These are phyloP conservation scores for Pararge aegeria DNA, from an alignment of 1,140 invertebrate species.

Conservation along the genomic window DNA sequence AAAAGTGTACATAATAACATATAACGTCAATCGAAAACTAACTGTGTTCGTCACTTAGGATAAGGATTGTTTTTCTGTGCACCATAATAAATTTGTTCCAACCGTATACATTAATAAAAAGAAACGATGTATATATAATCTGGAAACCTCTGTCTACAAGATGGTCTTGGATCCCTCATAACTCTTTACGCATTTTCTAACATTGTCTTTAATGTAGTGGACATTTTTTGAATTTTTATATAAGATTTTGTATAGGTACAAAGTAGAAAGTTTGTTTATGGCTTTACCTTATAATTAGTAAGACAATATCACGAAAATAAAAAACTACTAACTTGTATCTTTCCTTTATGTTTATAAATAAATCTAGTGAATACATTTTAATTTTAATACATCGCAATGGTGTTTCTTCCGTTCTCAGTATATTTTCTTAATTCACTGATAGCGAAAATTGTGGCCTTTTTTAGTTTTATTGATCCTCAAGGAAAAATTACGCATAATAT, in stretches of 20 bases:
- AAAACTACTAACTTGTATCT: not conserved
- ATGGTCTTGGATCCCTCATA: slow-evolving; percentile 31
- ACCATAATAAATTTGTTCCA: not conserved
- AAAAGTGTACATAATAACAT: not conserved
- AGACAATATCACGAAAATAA: not conserved
- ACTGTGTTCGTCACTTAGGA: slow-evolving; percentile 7
- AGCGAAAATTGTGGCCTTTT: no score
- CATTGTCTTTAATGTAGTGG: not conserved
- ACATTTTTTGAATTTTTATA: slow-evolving; percentile 10
- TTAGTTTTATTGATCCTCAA: no score
- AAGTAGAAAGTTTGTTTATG: slow-evolving; percentile 13
- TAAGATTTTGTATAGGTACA: not conserved
- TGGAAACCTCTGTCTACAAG: slow-evolving; percentile 37
- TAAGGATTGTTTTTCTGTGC: slow-evolving; percentile 26
- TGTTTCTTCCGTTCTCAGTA: no score
- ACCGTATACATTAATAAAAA: slow-evolving; percentile 46
- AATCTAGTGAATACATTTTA: no score
- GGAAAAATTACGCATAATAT: no score
- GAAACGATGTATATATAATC: slow-evolving; percentile 39
- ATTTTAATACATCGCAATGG: no score
- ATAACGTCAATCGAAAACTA: not conserved
- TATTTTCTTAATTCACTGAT: no score
- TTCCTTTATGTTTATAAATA: no score
- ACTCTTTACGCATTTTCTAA: slow-evolving; percentile 22
- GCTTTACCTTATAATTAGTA: not conserved